phyloP scores from a whole-genome alignment of 2,113 vertebrate genomes.

The Eolophus roseicapilla region DNA sequence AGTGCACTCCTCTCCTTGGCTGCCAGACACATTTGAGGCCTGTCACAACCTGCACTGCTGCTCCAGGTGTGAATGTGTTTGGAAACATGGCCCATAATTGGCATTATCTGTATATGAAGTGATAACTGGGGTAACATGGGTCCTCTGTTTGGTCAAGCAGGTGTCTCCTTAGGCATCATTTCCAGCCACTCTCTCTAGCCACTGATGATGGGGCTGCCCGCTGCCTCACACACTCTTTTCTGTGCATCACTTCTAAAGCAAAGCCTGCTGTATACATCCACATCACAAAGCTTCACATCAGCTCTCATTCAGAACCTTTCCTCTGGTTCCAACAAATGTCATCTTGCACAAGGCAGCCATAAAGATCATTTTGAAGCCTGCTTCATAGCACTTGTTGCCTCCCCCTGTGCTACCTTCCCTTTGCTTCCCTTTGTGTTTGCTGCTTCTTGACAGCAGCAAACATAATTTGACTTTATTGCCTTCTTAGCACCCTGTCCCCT shows the following conservation, averaged over 20 bases:
- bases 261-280: background rate
- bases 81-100: background rate
- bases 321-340: background rate
- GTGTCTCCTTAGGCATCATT: background rate
- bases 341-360: background rate
- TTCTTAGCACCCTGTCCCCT: background rate
- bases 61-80: background rate
- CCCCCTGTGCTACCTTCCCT: background rate
- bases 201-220: background rate
- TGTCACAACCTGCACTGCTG: background rate
- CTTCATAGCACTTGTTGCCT: background rate
- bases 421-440: background rate
- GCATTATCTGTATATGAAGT: rapidly evolving
- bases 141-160: background rate
- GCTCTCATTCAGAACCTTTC: rapidly evolving
- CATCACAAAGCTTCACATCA: background rate
- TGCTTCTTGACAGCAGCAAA: background rate
- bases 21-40: background rate
- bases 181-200: background rate
- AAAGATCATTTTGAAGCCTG: background rate
- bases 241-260: background rate
- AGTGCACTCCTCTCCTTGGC: background rate
- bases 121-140: background rate
- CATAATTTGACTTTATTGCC: background rate
- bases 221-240: background rate